Base-by-base conservation (phyloP, 2,113 vertebrate genomes). In the Odontesthes bonariensis region DNA sequence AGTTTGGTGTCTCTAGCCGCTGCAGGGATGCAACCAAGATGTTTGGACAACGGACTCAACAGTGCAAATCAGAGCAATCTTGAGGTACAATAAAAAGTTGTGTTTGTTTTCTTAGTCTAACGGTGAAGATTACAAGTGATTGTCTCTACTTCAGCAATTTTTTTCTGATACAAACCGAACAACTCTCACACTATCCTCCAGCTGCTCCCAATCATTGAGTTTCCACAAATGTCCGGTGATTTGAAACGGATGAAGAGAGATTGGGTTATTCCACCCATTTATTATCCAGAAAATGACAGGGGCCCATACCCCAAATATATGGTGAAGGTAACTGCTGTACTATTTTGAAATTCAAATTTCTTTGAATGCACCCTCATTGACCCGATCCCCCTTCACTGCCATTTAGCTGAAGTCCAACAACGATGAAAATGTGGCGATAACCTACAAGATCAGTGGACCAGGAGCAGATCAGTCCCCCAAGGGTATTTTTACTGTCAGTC, bases 211-310 rank as follows among this genome's bases (percentile, higher is more conserved):
- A 20, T 62, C 33, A 10, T 62, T 54, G 35, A 76, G 0, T 67
- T 74, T 47, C 58, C 62, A 20, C n/a, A 12, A 5, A 8, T 54
- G 54, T 27, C 38, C 33, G 73, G 46, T 3, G 3, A 10, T n/a
- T 67, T 92, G 83, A 87, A 88, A 54, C 38, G 87, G 31, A 74
- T 69, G 22, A 92, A 90, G 75, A 88, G 89, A 49, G 88, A 87
- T 6, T 93, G 90, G 90, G 84, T 93, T 19, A 86, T 83, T 85
- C 84, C 91, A 57, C 23, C 51, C 0, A 60, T 93, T 20, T 76
- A 54, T 54, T 58, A 89, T 46, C 63, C 82, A 64, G 91, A 93
- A 73, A 92, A 92, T 49, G 77, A 82, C 47, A 32, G 32, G 44
- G 86, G 71, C 22, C 82, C 89, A 46, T 91, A 59, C 52, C 92